These are phyloP conservation scores for Tolypeutes matacus DNA, from an alignment of 2,797 vertebrate genomes.

Conservation along the genomic window DNA sequence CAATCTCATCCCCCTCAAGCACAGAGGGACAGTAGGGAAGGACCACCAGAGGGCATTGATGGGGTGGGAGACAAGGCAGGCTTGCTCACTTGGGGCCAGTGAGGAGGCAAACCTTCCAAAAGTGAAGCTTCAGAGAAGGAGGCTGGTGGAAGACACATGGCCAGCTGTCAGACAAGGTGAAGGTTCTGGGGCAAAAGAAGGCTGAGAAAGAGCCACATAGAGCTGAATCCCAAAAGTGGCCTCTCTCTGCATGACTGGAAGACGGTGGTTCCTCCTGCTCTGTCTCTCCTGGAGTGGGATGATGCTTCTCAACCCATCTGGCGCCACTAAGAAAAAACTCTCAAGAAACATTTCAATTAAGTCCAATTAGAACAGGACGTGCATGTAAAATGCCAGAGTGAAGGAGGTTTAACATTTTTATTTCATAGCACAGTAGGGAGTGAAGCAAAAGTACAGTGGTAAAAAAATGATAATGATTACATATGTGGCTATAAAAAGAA, in stretches of 20 bases:
- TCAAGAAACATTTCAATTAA: not conserved
- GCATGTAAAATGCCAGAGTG: not conserved
- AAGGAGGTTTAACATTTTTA: not conserved
- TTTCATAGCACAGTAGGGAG: not conserved
- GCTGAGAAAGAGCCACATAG: not conserved
- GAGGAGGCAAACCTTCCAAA: not conserved
- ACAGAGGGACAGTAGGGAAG: not conserved
- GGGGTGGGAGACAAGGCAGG: too few relatives aligned
- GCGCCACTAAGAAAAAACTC: not conserved
- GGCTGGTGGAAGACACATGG: not conserved
- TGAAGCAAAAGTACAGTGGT: not conserved
- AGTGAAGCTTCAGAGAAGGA: not conserved
- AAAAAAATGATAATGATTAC: not conserved
- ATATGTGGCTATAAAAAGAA: not conserved
- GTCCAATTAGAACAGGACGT: not conserved
- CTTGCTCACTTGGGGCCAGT: too few relatives aligned
- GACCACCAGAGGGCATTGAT: not conserved
- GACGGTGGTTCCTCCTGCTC: accelerated
- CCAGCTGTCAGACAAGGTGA: not conserved
- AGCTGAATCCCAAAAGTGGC: not conserved
- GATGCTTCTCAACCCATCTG: not conserved
- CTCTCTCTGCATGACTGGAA: not conserved
- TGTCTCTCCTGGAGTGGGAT: not conserved
- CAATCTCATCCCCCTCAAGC: not conserved
- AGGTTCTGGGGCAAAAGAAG: not conserved